Conservation (phyloP, 2,113 vertebrate species). For the Nycticryphes semicollaris region DNA sequence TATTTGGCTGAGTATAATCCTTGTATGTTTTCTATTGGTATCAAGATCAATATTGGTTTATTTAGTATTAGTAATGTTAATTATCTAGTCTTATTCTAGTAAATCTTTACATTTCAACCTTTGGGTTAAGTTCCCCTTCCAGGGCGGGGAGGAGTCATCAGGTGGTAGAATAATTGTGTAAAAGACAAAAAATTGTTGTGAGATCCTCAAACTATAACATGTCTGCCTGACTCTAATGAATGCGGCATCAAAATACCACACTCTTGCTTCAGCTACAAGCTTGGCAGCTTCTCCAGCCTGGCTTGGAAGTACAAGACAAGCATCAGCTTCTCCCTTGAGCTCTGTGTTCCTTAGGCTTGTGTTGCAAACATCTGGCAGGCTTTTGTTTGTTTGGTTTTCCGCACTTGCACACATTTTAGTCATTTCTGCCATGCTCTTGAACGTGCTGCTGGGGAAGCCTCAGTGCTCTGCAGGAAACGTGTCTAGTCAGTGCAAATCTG, state of each 20-base stretch:
- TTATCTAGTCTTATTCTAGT: background rate
- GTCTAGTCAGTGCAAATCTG: constrained; percentile 75
- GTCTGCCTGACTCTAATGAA: background rate
- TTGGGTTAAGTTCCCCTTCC: background rate
- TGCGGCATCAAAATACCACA: background rate
- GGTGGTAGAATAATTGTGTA: background rate
- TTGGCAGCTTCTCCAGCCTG: background rate
- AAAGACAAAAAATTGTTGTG: background rate
- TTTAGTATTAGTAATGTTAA: background rate
- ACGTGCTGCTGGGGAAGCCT: constrained; percentile 28
- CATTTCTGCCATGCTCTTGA: background rate
- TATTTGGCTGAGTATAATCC: background rate
- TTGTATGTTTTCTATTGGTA: background rate
- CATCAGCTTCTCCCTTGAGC: background rate
- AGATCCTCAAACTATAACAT: background rate
- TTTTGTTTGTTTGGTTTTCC: background rate
- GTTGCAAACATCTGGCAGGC: background rate
- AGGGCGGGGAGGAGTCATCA: background rate
- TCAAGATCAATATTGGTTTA: background rate
- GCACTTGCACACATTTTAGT: background rate
- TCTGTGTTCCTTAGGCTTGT: background rate
- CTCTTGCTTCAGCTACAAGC: background rate
- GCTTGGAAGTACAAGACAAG: background rate
- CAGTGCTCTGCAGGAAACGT: constrained; percentile 66
- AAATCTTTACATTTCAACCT: background rate